phyloP scores from a whole-genome alignment of 2,113 vertebrate species.

The Notiomystis cincta region DNA sequence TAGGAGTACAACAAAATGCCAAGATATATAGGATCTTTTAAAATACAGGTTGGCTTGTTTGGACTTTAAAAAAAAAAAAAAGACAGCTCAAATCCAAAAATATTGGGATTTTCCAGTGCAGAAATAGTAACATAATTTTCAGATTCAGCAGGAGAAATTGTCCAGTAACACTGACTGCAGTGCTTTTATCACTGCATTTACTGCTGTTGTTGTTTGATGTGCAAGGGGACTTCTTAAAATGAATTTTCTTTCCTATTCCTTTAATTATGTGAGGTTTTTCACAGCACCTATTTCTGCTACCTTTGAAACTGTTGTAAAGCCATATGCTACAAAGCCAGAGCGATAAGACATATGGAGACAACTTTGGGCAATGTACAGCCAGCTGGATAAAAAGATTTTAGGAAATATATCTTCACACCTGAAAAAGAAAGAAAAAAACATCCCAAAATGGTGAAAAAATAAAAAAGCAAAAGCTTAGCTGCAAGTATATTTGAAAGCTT shows the following conservation, averaged over 20 bases:
- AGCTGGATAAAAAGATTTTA: neutral
- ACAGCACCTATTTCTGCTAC: neutral
- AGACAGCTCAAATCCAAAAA: neutral
- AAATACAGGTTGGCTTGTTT: neutral
- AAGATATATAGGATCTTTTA: neutral
- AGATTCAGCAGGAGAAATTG: neutral
- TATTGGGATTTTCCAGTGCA: neutral
- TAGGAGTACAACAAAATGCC: neutral
- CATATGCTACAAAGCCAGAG: neutral
- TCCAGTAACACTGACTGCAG: neutral
- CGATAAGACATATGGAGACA: neutral
- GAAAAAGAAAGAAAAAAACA: neutral
- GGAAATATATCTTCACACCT: neutral
- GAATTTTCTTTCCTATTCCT: neutral
- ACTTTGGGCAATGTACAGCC: neutral
- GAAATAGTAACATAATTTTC: neutral
- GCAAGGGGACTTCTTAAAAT: neutral
- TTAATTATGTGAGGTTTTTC: neutral
- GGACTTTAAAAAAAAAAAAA: neutral
- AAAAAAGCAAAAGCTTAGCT: neutral
- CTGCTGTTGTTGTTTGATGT: neutral
- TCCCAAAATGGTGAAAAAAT: accelerated
- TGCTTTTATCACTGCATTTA: neutral
- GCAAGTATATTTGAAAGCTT: neutral
- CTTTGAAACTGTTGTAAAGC: neutral